Evolutionary conservation across 2,113 vertebrate species (phyloP).

Genomic region (Eptatretus burgeri): DNA sequence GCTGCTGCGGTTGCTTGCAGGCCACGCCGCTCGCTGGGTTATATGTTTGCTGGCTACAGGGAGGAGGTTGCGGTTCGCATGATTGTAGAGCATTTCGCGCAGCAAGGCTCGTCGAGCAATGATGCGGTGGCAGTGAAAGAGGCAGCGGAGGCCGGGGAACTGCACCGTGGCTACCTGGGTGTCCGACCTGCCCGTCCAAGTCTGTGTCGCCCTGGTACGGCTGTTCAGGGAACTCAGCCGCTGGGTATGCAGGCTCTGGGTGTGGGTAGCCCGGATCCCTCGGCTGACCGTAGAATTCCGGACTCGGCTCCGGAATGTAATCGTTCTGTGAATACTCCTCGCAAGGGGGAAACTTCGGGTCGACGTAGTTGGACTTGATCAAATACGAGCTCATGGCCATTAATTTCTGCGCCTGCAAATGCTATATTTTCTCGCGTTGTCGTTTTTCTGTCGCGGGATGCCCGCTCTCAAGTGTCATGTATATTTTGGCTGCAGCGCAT

Average conservation of each 20-base stretch:
- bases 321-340: constrained; percentile 62
- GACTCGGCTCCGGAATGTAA: constrained; percentile 35
- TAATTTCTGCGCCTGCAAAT: constrained; percentile 99
- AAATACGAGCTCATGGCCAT: constrained; percentile 99
- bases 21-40: constrained; percentile 32
- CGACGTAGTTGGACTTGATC: constrained; percentile 99
- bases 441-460: constrained; percentile 79
- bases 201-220: constrained; percentile 33
- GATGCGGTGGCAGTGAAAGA: constrained; percentile 12
- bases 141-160: constrained; percentile 12
- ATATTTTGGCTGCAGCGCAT: constrained; percentile 15
- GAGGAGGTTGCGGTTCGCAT: constrained; percentile 9
- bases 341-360: constrained; percentile 86
- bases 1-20: constrained; percentile 26
- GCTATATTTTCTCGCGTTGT: constrained; percentile 98
- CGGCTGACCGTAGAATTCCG: constrained; percentile 49
- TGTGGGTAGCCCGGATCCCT: constrained; percentile 40
- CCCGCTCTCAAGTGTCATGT: constrained; percentile 13
- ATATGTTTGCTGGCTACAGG: constrained; percentile 26
- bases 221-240: constrained; percentile 33
- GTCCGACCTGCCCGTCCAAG: not conserved
- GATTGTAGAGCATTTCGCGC: constrained; percentile 12
- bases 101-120: constrained; percentile 10
- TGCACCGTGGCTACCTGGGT: not conserved
- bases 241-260: constrained; percentile 29